phyloP scores from a whole-genome alignment of 30 jellyfish, hydroid and myxozoan genomes.

The Cassiopea xamachana region DNA sequence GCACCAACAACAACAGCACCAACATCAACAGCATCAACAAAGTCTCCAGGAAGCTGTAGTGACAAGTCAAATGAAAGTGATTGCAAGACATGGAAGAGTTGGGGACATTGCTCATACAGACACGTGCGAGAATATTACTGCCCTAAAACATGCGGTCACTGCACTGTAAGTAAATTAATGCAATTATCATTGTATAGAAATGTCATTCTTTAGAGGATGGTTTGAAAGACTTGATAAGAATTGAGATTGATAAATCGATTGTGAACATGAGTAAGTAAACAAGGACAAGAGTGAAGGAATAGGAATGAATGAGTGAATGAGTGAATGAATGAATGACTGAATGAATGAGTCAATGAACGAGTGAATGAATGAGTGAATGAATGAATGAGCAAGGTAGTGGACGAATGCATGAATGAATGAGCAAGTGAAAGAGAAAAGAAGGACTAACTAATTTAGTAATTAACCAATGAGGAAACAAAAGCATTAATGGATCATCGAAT shows the following conservation, averaged over 20 bases:
- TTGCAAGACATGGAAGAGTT: slow-evolving; percentile 10
- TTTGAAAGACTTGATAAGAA: too few relatives aligned
- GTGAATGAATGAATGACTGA: not conserved
- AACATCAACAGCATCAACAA: slow-evolving; percentile 18
- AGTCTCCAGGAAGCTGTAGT: not conserved
- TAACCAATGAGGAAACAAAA: too few relatives aligned
- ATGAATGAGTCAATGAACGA: not conserved
- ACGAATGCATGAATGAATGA: not conserved
- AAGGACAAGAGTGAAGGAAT: not conserved
- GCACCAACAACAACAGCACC: slow-evolving; percentile 36
- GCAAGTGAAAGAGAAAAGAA: not conserved
- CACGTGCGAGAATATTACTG: slow-evolving; percentile 31
- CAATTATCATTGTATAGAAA: not conserved
- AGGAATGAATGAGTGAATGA: not conserved
- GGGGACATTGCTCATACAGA: slow-evolving; percentile 21
- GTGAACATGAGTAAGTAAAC: not conserved
- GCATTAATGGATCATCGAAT: not conserved
- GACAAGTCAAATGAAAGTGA: slow-evolving; percentile 6
- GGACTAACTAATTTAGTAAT: too few relatives aligned
- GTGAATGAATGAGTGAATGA: not conserved
- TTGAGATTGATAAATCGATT: not conserved
- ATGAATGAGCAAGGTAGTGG: not conserved
- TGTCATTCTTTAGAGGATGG: too few relatives aligned
- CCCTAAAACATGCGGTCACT: slow-evolving; percentile 31
- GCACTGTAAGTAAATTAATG: not conserved